Evolutionary conservation across 2,113 vertebrate genomes (phyloP), one percentile per base, ranked within the genome.

Genomic region (Tauraco erythrolophus): DNA sequence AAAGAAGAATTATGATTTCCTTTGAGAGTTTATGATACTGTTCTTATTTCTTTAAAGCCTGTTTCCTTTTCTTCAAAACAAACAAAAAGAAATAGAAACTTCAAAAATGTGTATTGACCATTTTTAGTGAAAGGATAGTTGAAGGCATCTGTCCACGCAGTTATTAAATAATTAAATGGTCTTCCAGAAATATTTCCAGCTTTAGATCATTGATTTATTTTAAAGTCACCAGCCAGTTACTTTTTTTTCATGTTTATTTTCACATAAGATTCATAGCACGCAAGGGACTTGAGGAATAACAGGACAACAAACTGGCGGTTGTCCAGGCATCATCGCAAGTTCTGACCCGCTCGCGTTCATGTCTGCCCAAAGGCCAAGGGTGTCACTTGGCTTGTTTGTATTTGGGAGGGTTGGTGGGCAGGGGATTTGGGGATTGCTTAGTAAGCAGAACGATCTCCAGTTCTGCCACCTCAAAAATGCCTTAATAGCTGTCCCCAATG

Each of bases 1-100:
- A 54, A 57, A 91, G 92, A 95, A 88, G 81, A 97, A 85, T 96
- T 94, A 97, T 79, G 2, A 33, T 94, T 95, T 96, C 97, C 94
- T 97, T 89, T 92, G 89, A 84, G 94, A 76, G 45, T 93, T 97
- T 85, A 37, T 85, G 91, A 94, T 95, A 80, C n/a, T 62, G 11
- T 45, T 93, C 64, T 56, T 84, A 6, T 48, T 88, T 92, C 86
- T 92, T 77, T 18, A 39, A 96, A 89, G 74, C 19, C 62, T 54
- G 13, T 82, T 96, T 95, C 89, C n/a, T 94, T 92, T 91, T 77
- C 76, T 95, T 84, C 76, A 86, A 95, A 96, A 80, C 69, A 95
- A 60, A 33, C 69, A 82, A 45, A 41, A 61, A 87, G 17, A 89
- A 87, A 75, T 10, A 46, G 54, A 86, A 87, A 62, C 45, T 86